phyloP scores from a whole-genome alignment of 2,113 vertebrate genomes.

The Pygoscelis adeliae region DNA sequence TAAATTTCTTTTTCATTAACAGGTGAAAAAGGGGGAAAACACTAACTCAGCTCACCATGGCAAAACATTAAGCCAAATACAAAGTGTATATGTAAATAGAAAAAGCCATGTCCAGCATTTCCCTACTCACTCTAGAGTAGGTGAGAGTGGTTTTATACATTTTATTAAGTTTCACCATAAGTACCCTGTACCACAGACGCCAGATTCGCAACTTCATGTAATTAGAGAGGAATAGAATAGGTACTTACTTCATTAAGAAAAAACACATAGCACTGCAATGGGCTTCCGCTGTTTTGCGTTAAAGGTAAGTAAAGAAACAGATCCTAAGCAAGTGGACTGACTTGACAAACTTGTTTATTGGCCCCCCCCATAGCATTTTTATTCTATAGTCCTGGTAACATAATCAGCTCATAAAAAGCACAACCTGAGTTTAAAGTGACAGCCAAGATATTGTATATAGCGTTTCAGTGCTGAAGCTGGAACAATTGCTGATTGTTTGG shows the following conservation, averaged over 20 bases:
- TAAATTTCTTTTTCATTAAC: slow-evolving; percentile 49
- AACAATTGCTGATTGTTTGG: slow-evolving; percentile 99
- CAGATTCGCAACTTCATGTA: not conserved
- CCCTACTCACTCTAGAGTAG: not conserved
- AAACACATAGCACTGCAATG: not conserved
- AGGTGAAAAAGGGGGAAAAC: slow-evolving; percentile 36
- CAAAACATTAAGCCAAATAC: slow-evolving; percentile 25
- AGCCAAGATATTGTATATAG: slow-evolving; percentile 78
- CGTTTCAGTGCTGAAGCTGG: slow-evolving; percentile 90
- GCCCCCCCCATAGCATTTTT: slow-evolving; percentile 56
- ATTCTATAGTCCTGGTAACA: slow-evolving; percentile 66
- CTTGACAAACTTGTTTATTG: slow-evolving; percentile 45
- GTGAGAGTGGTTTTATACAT: not conserved
- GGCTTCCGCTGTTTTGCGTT: slow-evolving; percentile 43
- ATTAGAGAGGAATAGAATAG: slow-evolving; percentile 28
- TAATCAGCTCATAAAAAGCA: slow-evolving; percentile 53
- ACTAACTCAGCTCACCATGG: slow-evolving; percentile 32
- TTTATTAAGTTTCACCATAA: not conserved
- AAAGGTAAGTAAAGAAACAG: slow-evolving; percentile 57
- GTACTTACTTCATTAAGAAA: slow-evolving; percentile 18
- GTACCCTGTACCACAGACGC: not conserved
- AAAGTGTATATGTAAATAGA: not conserved
- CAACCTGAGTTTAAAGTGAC: slow-evolving; percentile 63
- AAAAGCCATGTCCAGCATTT: not conserved
- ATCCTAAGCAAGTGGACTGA: slow-evolving; percentile 23